Conservation (phyloP, 1,140 invertebrate genomes). For the Yoshiicerus persimilis region DNA sequence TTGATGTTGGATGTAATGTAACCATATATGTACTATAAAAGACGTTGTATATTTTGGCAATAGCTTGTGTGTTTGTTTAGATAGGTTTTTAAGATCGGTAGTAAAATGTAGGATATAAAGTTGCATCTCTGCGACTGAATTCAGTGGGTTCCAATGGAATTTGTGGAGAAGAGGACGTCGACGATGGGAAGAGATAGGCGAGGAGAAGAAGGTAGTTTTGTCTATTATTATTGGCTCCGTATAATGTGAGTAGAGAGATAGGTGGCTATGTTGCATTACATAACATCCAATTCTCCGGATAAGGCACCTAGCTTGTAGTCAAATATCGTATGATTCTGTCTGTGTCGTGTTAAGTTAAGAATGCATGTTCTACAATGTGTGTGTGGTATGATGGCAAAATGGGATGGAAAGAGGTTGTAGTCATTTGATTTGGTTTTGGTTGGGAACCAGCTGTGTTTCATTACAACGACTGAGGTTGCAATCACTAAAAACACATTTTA, state of each 20-base stretch:
- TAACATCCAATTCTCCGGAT: background rate
- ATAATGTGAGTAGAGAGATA: background rate
- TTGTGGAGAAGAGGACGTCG: background rate
- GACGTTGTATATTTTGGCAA: background rate
- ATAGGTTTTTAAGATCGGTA: conserved; percentile 4
- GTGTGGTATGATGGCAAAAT: conserved; percentile 7
- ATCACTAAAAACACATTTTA: conserved; percentile 33
- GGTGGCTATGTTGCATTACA: background rate
- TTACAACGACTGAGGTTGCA: conserved; percentile 28
- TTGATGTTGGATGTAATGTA: background rate
- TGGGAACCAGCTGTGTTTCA: conserved; percentile 31
- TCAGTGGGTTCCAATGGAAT: background rate
- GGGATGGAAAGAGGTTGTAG: conserved; percentile 6
- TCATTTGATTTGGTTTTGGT: conserved; percentile 26
- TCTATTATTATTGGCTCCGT: background rate
- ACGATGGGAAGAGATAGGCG: background rate
- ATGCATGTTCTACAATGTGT: background rate
- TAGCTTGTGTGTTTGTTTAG: conserved; percentile 8
- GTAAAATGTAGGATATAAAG: background rate
- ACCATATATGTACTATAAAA: background rate
- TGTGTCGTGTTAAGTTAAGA: background rate
- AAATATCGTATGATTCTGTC: background rate
- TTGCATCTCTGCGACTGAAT: background rate
- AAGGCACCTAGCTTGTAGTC: too few species aligned
- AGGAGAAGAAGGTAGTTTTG: background rate